Evolutionary conservation across 2,113 vertebrate species (phyloP).

Genomic region (Muscicapa adusta): DNA sequence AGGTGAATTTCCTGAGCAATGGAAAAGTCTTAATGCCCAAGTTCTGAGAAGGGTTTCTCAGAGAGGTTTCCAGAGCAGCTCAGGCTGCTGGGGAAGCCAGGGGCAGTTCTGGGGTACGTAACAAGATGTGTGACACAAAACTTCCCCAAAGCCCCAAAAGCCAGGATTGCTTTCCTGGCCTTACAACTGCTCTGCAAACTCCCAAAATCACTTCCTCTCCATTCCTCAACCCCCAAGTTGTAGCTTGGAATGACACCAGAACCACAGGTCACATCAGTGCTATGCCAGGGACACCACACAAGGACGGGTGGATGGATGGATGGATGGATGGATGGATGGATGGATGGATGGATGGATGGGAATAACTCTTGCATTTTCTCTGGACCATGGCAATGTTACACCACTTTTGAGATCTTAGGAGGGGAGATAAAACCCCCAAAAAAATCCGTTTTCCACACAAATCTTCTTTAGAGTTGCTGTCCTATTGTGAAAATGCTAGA

Average conservation of each 20-base stretch:
- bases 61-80: neutral
- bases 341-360: neutral
- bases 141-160: neutral
- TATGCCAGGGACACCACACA: neutral
- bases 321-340: neutral
- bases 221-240: neutral
- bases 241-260: neutral
- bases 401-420: neutral
- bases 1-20: neutral
- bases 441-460: neutral
- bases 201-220: neutral
- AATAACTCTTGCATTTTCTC: neutral
- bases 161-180: neutral
- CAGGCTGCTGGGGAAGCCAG: neutral
- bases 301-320: neutral
- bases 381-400: neutral
- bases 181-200: neutral
- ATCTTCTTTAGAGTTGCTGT: neutral
- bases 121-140: neutral
- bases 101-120: fast-evolving
- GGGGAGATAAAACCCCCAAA: neutral
- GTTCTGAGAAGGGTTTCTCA: neutral
- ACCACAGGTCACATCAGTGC: too few relatives aligned
- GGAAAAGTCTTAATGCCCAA: neutral
- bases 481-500: neutral